Base-by-base conservation (phyloP, 1,140 invertebrate species). In the Cyphomyrmex costatus region DNA sequence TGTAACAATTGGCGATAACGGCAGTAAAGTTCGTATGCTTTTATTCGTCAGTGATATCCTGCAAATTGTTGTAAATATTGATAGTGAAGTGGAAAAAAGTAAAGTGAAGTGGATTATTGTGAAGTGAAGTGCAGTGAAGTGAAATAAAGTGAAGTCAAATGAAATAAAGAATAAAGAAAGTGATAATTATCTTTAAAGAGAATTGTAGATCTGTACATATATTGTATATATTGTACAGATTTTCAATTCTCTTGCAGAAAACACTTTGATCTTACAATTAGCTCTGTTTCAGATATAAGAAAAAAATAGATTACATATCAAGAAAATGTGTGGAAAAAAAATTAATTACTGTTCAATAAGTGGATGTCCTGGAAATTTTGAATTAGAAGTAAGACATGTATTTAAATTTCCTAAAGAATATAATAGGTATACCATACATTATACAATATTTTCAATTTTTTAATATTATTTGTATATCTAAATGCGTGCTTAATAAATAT, bases 181-280 rank as follows among this genome's bases (percentile, higher is more conserved):
- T 53, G 51, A n/a, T 2, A 53, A n/a, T 53, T 53, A 53, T n/a
- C 6, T 19, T 53, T 53, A 53, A 53, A 53, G 51, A 53, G 19
- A n/a, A 53, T 53, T 53, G 51, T 53, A 53, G 19, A 53, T 53
- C 19, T 53, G 51, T 53, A 53, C 51, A 61, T 60, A 60, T 24
- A 14, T 60, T 19, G 27, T 60, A 60, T 24, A 14, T 60, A 60
- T 60, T 14, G 21, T 60, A 60, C 21, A 24, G 21, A 60, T 60
- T 60, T 60, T 24, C 21, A 60, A 60, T 60, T 60, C 8, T 60
- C 10, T 60, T 60, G 58, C 21, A 60, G n/a, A 60, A 27, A 60
- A 27, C 58, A 27, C 58, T 60, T 60, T 60, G 58, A 60, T 60
- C 58, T 60, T n/a, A n/a, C n/a, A n/a, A n/a, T n/a, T 56, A 56